These are phyloP conservation scores for Platycercus adscitus DNA, from an alignment of 2,113 vertebrate genomes.

Conservation along the genomic window DNA sequence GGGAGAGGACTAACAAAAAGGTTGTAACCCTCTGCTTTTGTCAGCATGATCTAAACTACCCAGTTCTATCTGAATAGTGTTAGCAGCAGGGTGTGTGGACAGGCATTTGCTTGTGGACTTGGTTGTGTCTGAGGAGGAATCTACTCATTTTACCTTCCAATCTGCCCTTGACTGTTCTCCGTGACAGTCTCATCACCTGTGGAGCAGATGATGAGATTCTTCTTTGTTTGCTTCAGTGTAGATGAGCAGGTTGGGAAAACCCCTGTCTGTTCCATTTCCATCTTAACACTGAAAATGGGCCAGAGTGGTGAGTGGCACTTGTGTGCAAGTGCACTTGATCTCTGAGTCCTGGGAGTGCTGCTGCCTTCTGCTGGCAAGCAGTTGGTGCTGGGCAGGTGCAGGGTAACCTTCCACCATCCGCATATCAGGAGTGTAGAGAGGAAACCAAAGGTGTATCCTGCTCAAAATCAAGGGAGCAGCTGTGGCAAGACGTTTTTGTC, in stretches of 20 bases:
- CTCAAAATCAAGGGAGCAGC: neutral
- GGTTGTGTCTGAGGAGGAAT: neutral
- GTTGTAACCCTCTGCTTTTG: neutral
- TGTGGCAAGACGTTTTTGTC: neutral
- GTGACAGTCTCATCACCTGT: neutral
- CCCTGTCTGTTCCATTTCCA: neutral
- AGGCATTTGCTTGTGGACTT: neutral
- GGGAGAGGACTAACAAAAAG: neutral
- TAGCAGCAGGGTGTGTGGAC: neutral
- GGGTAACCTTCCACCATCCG: rapidly evolving
- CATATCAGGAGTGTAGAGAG: neutral
- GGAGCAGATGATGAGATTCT: neutral
- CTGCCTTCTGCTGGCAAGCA: neutral
- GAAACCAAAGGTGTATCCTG: rapidly evolving
- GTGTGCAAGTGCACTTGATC: neutral
- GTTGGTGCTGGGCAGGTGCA: neutral
- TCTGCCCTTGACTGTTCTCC: neutral
- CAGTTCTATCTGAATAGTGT: neutral
- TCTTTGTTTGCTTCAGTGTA: neutral
- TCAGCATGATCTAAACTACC: neutral
- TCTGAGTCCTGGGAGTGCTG: neutral
- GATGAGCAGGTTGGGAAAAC: neutral
- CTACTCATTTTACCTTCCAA: neutral
- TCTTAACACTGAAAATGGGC: neutral
- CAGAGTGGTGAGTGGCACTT: rapidly evolving